Percentiles rank a stretch among this genome's conserved stretches.
These are phyloP conservation scores for Bombyx huttoni DNA, from an alignment of 2,888 invertebrate species.

Conservation along the genomic window DNA sequence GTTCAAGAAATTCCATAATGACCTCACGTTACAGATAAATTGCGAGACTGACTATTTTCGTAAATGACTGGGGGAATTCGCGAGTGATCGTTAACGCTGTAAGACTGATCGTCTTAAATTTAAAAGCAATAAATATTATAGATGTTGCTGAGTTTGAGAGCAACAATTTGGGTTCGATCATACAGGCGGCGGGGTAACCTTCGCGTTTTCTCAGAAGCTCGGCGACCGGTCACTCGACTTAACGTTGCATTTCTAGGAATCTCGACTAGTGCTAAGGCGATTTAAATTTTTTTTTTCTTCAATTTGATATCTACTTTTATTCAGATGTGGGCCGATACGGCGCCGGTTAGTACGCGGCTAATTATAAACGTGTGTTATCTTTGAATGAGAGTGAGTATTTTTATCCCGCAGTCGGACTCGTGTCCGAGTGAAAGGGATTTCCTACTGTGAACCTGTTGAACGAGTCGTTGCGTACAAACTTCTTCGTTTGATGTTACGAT, in stretches of 20 bases:
- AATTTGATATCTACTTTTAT: constrained; percentile 52
- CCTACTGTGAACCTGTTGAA: constrained; percentile 40
- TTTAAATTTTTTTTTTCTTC: constrained; percentile 40
- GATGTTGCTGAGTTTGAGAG: constrained; percentile 27
- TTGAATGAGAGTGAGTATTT: constrained; percentile 49
- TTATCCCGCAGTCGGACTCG: constrained; percentile 30
- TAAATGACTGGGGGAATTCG: constrained; percentile 14
- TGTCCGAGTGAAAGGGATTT: constrained; percentile 59
- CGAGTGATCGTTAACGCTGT: constrained; percentile 1
- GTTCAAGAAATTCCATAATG: constrained; percentile 30
- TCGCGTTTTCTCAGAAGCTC: constrained; percentile 51
- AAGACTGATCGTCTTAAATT: neutral
- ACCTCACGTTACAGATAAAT: constrained; percentile 25
- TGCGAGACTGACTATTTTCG: constrained; percentile 19
- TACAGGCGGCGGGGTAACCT: constrained; percentile 51
- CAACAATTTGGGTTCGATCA: constrained; percentile 43
- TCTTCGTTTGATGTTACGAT: constrained; percentile 23
- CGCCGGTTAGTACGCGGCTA: constrained; percentile 40
- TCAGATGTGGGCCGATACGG: constrained; percentile 34
- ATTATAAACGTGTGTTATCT: constrained; percentile 50
- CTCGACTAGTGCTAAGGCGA: constrained; percentile 29
- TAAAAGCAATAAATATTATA: neutral
- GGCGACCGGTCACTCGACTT: constrained; percentile 39
- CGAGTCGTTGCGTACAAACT: constrained; percentile 31
- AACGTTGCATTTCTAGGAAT: constrained; percentile 42